These are phyloP conservation scores for Drosophila kokeensis DNA, from an alignment of 2,888 invertebrate genomes.

Conservation along the genomic window DNA sequence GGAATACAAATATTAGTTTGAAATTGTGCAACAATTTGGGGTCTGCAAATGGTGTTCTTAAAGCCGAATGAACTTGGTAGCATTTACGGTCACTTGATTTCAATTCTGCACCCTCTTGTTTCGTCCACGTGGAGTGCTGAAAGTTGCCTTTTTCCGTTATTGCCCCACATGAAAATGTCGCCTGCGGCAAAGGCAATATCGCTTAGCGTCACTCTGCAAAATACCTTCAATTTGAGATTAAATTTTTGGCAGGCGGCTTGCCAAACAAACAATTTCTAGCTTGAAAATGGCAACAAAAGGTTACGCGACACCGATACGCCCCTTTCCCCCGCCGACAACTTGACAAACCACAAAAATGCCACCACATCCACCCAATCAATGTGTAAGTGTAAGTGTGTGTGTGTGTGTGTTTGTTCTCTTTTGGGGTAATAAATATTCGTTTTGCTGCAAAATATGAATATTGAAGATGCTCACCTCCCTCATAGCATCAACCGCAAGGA, in stretches of 20 bases:
- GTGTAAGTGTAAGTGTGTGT: conserved; percentile 26
- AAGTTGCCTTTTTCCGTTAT: conserved; percentile 9
- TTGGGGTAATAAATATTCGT: conserved; percentile 73
- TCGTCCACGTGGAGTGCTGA: not conserved
- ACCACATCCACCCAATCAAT: conserved; percentile 24
- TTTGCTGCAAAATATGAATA: conserved; percentile 73
- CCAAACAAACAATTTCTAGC: conserved; percentile 74
- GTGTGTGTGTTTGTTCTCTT: conserved; percentile 24
- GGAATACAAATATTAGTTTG: conserved; percentile 47
- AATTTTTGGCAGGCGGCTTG: conserved; percentile 58
- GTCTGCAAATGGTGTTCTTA: conserved; percentile 20
- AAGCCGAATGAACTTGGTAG: conserved; percentile 11
- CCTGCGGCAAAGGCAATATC: conserved; percentile 58
- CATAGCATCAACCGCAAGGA: conserved; percentile 62
- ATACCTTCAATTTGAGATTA: conserved; percentile 62
- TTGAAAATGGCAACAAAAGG: conserved; percentile 56
- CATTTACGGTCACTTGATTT: conserved; percentile 53
- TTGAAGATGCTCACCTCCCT: conserved; percentile 64
- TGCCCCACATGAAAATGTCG: conserved; percentile 54
- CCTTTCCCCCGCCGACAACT: not conserved
- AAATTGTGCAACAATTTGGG: conserved; percentile 28
- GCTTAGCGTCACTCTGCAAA: conserved; percentile 49
- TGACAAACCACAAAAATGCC: not conserved
- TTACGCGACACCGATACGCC: conserved; percentile 36
- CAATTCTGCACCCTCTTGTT: not conserved